Evolutionary conservation across 1,140 invertebrate genomes (phyloP).

Genomic region (Calliphora vicina): DNA sequence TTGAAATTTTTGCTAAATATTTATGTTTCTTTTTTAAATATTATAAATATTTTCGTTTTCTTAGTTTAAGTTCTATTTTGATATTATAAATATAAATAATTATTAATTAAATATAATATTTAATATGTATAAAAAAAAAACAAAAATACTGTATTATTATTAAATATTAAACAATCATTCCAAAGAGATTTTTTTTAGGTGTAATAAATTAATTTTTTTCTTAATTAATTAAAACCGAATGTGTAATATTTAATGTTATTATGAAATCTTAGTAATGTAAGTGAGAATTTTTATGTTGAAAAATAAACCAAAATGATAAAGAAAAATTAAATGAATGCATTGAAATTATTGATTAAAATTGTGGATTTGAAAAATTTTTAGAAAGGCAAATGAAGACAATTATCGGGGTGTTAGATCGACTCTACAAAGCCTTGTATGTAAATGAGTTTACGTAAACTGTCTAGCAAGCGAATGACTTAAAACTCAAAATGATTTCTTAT

Average conservation of each 20-base stretch:
- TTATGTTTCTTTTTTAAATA: not conserved
- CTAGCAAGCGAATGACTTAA: too few species aligned
- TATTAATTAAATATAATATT: not conserved
- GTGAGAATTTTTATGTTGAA: constrained; percentile 31
- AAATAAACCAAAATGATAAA: not conserved
- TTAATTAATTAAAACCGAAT: constrained; percentile 8
- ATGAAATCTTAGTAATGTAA: not conserved
- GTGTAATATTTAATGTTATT: constrained; percentile 32
- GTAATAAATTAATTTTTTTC: constrained; percentile 32
- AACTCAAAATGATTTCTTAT: too few species aligned
- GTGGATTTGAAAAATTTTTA: too few species aligned
- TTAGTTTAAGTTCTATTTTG: constrained; percentile 12
- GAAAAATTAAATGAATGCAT: constrained; percentile 20
- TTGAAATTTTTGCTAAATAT: constrained; percentile 4
- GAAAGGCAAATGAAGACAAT: too few species aligned
- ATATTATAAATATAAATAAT: constrained; percentile 21
- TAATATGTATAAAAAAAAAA: not conserved
- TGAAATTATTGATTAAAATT: not conserved
- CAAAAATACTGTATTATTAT: not conserved
- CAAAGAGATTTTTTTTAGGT: constrained; percentile 25
- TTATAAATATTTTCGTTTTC: not conserved
- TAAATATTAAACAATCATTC: constrained; percentile 16
- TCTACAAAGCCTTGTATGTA: too few species aligned
- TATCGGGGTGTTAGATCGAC: too few species aligned
- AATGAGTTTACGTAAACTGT: too few species aligned